These are phyloP conservation scores for Proteles cristata DNA, from an alignment of 2,113 vertebrate genomes.

Conservation along the genomic window DNA sequence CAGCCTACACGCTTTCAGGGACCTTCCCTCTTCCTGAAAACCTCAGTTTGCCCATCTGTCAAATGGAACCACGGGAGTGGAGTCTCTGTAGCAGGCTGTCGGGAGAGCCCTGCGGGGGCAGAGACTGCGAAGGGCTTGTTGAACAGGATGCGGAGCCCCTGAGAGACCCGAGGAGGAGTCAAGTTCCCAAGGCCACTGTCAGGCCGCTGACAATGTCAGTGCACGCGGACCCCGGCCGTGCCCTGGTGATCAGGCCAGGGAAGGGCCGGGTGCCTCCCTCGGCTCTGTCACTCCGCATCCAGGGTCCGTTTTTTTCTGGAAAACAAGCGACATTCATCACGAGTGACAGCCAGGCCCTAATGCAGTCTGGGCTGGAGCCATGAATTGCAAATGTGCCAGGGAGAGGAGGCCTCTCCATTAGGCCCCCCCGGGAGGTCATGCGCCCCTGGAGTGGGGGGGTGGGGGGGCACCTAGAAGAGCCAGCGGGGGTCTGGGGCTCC, in stretches of 20 bases:
- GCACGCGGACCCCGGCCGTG: not conserved
- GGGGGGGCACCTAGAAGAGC: not conserved
- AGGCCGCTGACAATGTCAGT: too few species aligned
- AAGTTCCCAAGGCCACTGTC: not conserved
- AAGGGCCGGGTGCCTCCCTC: not conserved
- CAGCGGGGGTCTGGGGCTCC: not conserved
- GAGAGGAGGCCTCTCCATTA: slow-evolving; percentile 93
- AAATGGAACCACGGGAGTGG: not conserved
- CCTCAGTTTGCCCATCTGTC: slow-evolving; percentile 13
- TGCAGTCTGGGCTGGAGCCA: slow-evolving; percentile 96
- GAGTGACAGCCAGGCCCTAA: slow-evolving; percentile 98
- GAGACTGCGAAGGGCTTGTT: slow-evolving; percentile 57
- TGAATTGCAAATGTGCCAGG: slow-evolving; percentile 95
- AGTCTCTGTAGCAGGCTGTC: slow-evolving; percentile 9
- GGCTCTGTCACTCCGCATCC: slow-evolving; percentile 94
- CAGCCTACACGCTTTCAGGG: not conserved
- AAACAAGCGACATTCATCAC: slow-evolving; percentile 98
- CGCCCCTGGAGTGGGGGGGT: not conserved
- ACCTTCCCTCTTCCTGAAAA: not conserved
- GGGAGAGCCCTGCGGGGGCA: not conserved
- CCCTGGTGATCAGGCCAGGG: not conserved
- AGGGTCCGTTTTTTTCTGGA: slow-evolving; percentile 93
- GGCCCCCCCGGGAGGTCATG: slow-evolving; percentile 89
- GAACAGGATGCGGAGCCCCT: rapidly evolving
- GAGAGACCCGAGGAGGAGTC: not conserved